phyloP scores from a whole-genome alignment of 1,140 invertebrate genomes.

The Acromyrmex heyeri region DNA sequence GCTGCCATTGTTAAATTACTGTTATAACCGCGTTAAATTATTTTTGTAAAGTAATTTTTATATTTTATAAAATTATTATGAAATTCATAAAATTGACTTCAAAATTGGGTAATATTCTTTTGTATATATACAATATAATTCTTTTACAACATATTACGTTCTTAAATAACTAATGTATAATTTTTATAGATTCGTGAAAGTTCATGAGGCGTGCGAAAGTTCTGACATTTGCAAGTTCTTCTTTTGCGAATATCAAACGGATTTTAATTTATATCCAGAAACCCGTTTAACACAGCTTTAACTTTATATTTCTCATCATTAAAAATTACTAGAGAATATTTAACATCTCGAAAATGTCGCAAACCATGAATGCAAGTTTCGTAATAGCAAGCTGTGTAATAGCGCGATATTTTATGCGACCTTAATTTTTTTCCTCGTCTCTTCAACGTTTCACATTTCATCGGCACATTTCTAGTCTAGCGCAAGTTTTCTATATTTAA shows the following conservation, averaged over 20 bases:
- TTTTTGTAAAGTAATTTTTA: neutral
- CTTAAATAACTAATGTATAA: neutral
- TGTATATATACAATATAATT: no score
- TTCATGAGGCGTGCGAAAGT: constrained; percentile 17
- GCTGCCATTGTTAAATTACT: neutral
- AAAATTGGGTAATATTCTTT: neutral
- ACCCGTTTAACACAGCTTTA: constrained; percentile 11
- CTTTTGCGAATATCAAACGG: constrained; percentile 3
- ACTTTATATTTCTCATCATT: neutral
- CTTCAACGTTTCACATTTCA: neutral
- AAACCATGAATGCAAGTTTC: neutral
- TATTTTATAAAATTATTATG: neutral
- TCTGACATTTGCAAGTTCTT: neutral
- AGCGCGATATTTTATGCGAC: constrained; percentile 7
- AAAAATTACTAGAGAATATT: constrained; percentile 12
- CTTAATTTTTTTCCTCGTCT: neutral
- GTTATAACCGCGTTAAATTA: neutral
- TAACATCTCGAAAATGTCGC: neutral
- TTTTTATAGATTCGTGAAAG: neutral
- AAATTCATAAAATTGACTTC: neutral
- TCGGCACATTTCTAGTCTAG: neutral
- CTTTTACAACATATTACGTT: neutral
- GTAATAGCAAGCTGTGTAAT: neutral
- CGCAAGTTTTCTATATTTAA: constrained; percentile 26
- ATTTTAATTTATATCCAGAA: neutral